Conservation (phyloP, 2,888 invertebrate species). For the Agrochola lota region DNA sequence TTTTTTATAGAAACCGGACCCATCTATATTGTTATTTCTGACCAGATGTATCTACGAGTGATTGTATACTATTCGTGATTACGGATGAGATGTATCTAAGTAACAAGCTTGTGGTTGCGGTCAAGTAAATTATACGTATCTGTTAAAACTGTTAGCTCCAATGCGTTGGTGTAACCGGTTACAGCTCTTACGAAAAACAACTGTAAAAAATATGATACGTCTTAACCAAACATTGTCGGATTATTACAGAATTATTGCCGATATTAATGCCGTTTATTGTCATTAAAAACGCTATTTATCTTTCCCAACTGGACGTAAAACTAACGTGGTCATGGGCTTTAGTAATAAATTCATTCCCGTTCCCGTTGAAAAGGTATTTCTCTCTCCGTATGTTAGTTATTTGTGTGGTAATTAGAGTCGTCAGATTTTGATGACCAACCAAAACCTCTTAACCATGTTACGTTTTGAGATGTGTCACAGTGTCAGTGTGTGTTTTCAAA, state of each 20-base stretch:
- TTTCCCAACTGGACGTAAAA: background rate
- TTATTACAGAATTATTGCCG: constrained; percentile 10
- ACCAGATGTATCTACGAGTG: background rate
- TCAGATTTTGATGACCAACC: background rate
- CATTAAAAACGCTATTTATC: constrained; percentile 14
- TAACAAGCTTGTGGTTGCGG: constrained; percentile 22
- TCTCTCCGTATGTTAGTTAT: constrained; percentile 19
- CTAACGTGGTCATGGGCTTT: background rate
- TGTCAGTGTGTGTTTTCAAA: background rate
- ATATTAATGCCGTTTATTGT: constrained; percentile 18
- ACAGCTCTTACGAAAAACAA: constrained; percentile 27
- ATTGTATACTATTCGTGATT: background rate
- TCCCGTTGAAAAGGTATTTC: constrained; percentile 25
- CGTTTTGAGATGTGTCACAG: background rate
- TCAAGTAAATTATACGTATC: constrained; percentile 30
- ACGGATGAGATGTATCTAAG: constrained; percentile 3
- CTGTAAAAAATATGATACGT: constrained; percentile 17
- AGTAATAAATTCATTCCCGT: constrained; percentile 25
- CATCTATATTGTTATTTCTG: background rate
- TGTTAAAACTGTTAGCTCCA: constrained; percentile 11
- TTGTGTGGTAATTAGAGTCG: constrained; percentile 11
- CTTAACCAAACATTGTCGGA: background rate
- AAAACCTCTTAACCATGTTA: background rate
- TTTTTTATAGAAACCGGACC: background rate
- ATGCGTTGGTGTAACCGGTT: constrained; percentile 41